phyloP scores from a whole-genome alignment of 2,888 invertebrate genomes.

The Microchrysa polita region DNA sequence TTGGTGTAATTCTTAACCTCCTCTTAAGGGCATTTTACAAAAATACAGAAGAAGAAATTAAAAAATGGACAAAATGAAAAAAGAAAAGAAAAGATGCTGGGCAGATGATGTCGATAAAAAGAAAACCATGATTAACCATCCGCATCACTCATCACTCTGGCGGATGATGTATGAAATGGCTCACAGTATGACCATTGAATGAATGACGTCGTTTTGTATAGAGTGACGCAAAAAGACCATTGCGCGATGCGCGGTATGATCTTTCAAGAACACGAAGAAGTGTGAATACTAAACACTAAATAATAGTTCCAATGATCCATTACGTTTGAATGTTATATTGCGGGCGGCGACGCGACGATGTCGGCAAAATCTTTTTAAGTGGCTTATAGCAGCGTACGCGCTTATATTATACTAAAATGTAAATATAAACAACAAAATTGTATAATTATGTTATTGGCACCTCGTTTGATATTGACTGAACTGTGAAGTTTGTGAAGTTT shows the following conservation, averaged over 20 bases:
- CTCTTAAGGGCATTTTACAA: too few species aligned
- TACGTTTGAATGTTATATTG: too few species aligned
- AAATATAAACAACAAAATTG: constrained; percentile 5
- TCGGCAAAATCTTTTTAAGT: too few species aligned
- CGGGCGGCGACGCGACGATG: too few species aligned
- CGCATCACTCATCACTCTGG: constrained; percentile 16
- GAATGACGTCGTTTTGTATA: not conserved
- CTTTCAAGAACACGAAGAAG: too few species aligned
- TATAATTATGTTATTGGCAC: constrained; percentile 12
- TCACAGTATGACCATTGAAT: not conserved
- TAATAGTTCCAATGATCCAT: not conserved
- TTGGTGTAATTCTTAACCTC: too few species aligned
- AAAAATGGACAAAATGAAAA: constrained; percentile 10
- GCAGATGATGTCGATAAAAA: constrained; percentile 30
- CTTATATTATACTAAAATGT: constrained; percentile 2
- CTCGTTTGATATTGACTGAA: constrained; percentile 3
- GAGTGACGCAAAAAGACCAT: not conserved
- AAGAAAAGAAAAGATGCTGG: not conserved
- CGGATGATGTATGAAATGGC: not conserved
- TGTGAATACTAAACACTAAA: not conserved
- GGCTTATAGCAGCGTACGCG: too few species aligned
- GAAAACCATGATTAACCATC: constrained; percentile 24
- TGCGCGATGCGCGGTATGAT: not conserved
- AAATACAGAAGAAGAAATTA: not conserved
- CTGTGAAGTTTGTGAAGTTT: not conserved